Base-by-base conservation (phyloP, 1,140 invertebrate species). In the Alviniconcha marisindica region DNA sequence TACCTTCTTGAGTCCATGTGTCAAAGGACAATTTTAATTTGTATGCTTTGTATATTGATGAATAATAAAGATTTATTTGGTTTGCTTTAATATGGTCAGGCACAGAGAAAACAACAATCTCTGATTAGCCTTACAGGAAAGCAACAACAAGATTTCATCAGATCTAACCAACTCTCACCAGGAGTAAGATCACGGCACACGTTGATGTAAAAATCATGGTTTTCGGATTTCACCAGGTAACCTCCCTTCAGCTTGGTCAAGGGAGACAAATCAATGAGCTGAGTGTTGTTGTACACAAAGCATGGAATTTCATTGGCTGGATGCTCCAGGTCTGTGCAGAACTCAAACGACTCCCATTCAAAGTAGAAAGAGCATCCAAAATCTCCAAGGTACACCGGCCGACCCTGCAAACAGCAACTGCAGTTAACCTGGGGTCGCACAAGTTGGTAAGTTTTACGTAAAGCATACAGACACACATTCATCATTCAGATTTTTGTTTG, bases 111-210 rank as follows among this genome's bases (percentile, higher is more conserved):
- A 48, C 5, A 48, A 48, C 44, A 48, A 48, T 48, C 44, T 48
- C n/a, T n/a, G n/a, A n/a, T n/a, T n/a, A n/a, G n/a, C n/a, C n/a
- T n/a, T n/a, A n/a, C n/a, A n/a, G n/a, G n/a, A n/a, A n/a, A n/a
- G n/a, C n/a, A n/a, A n/a, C n/a, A n/a, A n/a, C n/a, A n/a, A n/a
- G n/a, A n/a, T n/a, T n/a, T n/a, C n/a, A n/a, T n/a, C n/a, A n/a
- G n/a, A n/a, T n/a, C n/a, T n/a, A n/a, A n/a, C n/a, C n/a, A n/a
- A n/a, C n/a, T 21, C 63, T 83, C 81, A 90, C 88, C 88, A 84
- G 85, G 74, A 38, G 78, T 87, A 31, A 92, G 91, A 79, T 91
- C 90, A 56, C 90, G 83, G 76, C 91, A 92, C 2, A 92, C 86
- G 87, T 92, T 92, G 63, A 91, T 91, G 81, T 89, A 90, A 77